Base-by-base conservation (phyloP, 37 sponge, comb jelly and placozoan genomes). In the Geodia barretti region DNA sequence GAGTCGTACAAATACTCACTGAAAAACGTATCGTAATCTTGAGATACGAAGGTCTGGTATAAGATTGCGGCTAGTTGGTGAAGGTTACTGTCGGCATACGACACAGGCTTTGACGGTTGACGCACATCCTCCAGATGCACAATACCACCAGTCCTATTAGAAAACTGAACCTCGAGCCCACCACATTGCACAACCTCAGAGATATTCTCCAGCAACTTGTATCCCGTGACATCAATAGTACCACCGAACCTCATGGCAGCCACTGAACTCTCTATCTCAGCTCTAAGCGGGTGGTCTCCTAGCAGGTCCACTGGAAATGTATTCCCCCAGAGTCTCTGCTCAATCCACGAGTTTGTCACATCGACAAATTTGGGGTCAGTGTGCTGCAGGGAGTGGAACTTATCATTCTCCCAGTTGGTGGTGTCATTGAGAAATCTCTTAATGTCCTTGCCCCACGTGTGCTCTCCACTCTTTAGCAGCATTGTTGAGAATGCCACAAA, bases 391-490 rank as follows among this genome's bases (percentile, higher is more conserved):
- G 62, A 5, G 4, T 87, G 82, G 34, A 91, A 86, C 30, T 41
- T 41, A 28, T 69, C 43, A 41, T 91, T 91, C 40, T 39, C 60
- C 91, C 91, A 91, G 71, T 83, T 65, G 29, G 71, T 81, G 34
- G 30, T 70, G 68, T 91, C 91, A 76, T 91, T 35, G 19, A 91
- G 79, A 41, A 59, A 86, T 29, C 19, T 86, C 74, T 88, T 88
- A 25, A 87, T 67, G 34, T 92, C 92, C 26, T 84, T 83, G 47
- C 92, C 92, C 92, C 92, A 92, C 7, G 92, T 92, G 41, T 92
- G 92, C 68, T 92, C 92, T 14, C 84, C 88, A 78, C 64, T 83
- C 65, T 92, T 92, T 7, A 87, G 43, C 3, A 91, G 64, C 29
- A 87, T 35, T 40, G 39, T 66, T 31, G 92, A 86, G 72, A 91